A percentile compares a stretch with the other conserved stretches of the same genome.
Conservation (phyloP, 2,888 invertebrate species). For the Zele albiditarsus region DNA sequence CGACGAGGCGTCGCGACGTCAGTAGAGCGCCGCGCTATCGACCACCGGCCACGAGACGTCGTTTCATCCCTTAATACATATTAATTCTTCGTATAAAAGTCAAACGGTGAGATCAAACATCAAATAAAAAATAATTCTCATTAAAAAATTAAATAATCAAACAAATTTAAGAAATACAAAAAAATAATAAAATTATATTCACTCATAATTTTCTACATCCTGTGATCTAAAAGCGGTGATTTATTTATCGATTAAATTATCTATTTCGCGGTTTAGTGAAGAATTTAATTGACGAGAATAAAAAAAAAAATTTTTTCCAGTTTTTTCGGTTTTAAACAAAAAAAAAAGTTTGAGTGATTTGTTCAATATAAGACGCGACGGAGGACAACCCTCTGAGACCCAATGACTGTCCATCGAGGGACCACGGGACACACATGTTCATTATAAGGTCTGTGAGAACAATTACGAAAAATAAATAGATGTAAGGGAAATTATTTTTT, state of each 20-base stretch:
- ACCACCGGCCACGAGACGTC: conserved; percentile 67
- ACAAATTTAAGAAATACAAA: too few relatives aligned
- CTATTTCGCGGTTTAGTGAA: too few relatives aligned
- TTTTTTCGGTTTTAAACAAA: neutral
- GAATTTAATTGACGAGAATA: too few relatives aligned
- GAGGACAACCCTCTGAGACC: conserved; percentile 62
- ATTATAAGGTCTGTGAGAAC: conserved; percentile 68
- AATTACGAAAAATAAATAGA: neutral
- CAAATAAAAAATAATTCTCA: neutral
- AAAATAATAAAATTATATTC: too few relatives aligned
- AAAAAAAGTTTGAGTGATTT: conserved; percentile 28
- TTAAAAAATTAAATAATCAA: too few relatives aligned
- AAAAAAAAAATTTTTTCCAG: too few relatives aligned
- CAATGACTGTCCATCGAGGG: conserved; percentile 72
- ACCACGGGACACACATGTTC: conserved; percentile 72
- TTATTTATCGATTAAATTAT: too few relatives aligned
- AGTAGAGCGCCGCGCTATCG: conserved; percentile 72
- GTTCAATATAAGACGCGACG: conserved; percentile 43
- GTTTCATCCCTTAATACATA: conserved; percentile 44
- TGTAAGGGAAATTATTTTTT: neutral
- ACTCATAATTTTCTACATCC: too few relatives aligned
- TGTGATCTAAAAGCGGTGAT: too few relatives aligned
- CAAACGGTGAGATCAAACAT: conserved; percentile 22
- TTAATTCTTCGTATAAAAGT: conserved; percentile 39
- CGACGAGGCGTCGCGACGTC: conserved; percentile 74